Conservation (phyloP, 2,888 invertebrate species). For the Drosophila austrosaltans region DNA sequence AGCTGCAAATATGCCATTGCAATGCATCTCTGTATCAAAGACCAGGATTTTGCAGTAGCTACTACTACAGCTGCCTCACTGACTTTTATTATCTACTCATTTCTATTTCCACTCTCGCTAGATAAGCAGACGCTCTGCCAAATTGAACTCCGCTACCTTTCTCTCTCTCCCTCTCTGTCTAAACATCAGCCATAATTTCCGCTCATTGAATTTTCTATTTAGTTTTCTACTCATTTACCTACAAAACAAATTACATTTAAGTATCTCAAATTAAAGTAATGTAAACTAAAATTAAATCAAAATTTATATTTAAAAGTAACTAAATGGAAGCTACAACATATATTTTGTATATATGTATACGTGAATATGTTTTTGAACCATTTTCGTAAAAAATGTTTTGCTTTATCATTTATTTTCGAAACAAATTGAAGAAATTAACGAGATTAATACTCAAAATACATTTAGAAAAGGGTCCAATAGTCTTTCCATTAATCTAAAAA, state of each 20-base stretch:
- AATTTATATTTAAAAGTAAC: too few species aligned
- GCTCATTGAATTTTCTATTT: constrained; percentile 1
- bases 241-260: neutral
- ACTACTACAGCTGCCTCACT: constrained; percentile 58
- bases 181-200: constrained; percentile 3
- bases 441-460: too few species aligned
- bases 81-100: constrained; percentile 48
- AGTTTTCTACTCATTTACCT: constrained; percentile 5
- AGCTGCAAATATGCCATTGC: constrained; percentile 1
- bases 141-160: constrained; percentile 18
- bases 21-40: constrained; percentile 25
- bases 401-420: too few species aligned
- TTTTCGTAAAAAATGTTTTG: too few species aligned
- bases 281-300: neutral
- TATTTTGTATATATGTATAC: too few species aligned
- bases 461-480: too few species aligned
- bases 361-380: too few species aligned
- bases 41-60: constrained; percentile 18
- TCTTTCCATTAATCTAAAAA: too few species aligned
- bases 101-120: constrained; percentile 1
- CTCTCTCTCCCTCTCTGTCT: neutral
- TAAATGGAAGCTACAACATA: too few species aligned
- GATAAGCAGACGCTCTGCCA: constrained; percentile 49
- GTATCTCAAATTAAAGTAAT: neutral
- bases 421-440: too few species aligned